Conservation (phyloP, 2,888 invertebrate species). For the Campaea margaritaria region DNA sequence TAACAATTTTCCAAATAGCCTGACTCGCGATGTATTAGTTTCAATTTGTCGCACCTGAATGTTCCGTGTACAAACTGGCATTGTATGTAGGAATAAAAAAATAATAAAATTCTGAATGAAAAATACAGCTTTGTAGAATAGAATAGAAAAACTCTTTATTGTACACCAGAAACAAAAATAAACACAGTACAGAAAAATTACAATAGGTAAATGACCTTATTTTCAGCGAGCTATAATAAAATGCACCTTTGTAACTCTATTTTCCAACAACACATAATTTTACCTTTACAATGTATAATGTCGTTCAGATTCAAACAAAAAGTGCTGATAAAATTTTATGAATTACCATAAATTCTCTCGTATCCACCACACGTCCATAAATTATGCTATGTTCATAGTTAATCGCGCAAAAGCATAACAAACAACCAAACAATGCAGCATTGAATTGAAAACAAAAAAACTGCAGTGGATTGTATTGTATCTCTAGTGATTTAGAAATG, state of each 20-base stretch:
- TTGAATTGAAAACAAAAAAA: slow-evolving; percentile 43
- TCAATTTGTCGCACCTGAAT: slow-evolving; percentile 22
- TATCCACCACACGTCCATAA: slow-evolving; percentile 8
- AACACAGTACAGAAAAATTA: no score
- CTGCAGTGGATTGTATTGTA: slow-evolving; percentile 56
- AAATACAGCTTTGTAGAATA: not conserved
- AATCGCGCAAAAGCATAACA: slow-evolving; percentile 21
- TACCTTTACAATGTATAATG: no score
- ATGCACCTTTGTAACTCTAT: no score
- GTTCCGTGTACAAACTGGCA: not conserved
- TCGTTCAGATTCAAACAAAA: no score
- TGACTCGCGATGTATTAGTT: slow-evolving; percentile 24
- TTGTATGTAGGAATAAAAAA: not conserved
- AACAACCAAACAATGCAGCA: slow-evolving; percentile 24
- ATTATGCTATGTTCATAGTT: slow-evolving; percentile 19
- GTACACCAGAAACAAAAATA: no score
- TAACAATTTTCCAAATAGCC: slow-evolving; percentile 43
- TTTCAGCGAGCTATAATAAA: no score
- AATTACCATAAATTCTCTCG: slow-evolving; percentile 9
- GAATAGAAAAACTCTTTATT: no score
- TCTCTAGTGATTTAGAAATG: slow-evolving; percentile 71
- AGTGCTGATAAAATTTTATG: slow-evolving; percentile 1
- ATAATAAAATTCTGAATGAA: no score
- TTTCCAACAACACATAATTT: no score
- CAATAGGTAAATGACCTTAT: not conserved